Base-by-base conservation (phyloP, 2,797 vertebrate genomes). In the Acanthurus lineatus region DNA sequence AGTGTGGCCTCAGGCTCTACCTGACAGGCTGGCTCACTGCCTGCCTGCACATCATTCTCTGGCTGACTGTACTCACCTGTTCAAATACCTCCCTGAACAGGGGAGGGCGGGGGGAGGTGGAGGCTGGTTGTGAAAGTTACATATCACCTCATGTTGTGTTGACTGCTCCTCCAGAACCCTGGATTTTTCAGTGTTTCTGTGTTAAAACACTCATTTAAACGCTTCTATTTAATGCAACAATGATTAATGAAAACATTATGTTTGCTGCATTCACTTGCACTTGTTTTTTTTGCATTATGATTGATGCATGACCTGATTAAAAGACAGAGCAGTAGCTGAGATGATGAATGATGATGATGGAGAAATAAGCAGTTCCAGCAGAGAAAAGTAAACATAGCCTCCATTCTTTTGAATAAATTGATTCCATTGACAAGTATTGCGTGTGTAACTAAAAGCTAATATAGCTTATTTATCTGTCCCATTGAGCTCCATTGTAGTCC, bases 11-110 rank as follows among this genome's bases (percentile, higher is more conserved):
- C 71, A 28, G 89, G 91, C 84, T 70, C 42, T 60, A 74, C 75
- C 87, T 87, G 84, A 84, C 85, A 70, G 62, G 63, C 78, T 77
- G 85, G 60, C 82, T 77, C 20, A 12, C 73, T 84, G 74, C 74
- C 73, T 58, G 60, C 69, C 64, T 85, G 66, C 69, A 69, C 73
- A 69, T 79, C 83, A 57, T 81, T 83, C 83, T 84, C 67, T 70
- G 59, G 49, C 17, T 77, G 76, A 81, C 82, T 83, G 83, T 81
- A 84, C 78, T 89, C 84, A 91, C 84, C 85, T 91, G 89, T 86
- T 91, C 88, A 85, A 87, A 89, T 77, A 79, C 81, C 67, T 76
- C 51, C 73, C 10, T 19, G 58, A 81, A 47, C 20, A 56, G 28
- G 28, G 28, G 53, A 3, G 11, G n/a, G 28, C 19, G 42, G 5